Evolutionary conservation across 2,797 vertebrate species (phyloP), one percentile per base, ranked within the genome.

Genomic region (Fringilla coelebs): DNA sequence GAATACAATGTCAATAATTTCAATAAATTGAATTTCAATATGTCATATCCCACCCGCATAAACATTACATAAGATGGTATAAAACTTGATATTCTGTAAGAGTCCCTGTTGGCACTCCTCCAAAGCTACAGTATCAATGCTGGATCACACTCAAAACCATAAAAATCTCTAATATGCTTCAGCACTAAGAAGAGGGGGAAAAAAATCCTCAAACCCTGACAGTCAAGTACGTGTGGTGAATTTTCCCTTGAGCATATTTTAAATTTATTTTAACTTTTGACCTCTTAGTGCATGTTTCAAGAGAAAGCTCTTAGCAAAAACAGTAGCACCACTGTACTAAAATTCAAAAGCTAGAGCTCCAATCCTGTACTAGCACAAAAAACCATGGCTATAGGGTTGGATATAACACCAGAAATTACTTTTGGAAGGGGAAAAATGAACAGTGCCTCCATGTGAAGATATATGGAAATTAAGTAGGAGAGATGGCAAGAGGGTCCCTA

Each of bases 81-180:
- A 94, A 95, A 96, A 94, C 57, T 49, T 78, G 92, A 90, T 97
- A 97, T 91, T 77, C 88, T 95, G 62, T 85, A 96, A 94, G 80
- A 54, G 41, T 73, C 81, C 21, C 65, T 87, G 65, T 51, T 97
- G 86, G 92, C 94, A 89, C n/a, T 81, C 48, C 46, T 96, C 78
- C 93, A 83, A 75, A 92, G 48, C 62, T 93, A 88, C 57, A 97
- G 72, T 80, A 95, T 94, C 95, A 94, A 87, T 90, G 91, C 32
- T 85, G 65, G 91, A 93, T 82, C 84, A 67, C 9, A 40, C 63
- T 93, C 94, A 96, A 96, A 96, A 51, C 81, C 89, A 94, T 74
- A 93, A 91, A 96, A 95, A 91, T 68, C 58, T 90, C 63, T 88
- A 89, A 94, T 92, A 96, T 45, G 75, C 72, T 51, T 93, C 90